Conservation (phyloP, 2,797 vertebrate species). For the Falco biarmicus region DNA sequence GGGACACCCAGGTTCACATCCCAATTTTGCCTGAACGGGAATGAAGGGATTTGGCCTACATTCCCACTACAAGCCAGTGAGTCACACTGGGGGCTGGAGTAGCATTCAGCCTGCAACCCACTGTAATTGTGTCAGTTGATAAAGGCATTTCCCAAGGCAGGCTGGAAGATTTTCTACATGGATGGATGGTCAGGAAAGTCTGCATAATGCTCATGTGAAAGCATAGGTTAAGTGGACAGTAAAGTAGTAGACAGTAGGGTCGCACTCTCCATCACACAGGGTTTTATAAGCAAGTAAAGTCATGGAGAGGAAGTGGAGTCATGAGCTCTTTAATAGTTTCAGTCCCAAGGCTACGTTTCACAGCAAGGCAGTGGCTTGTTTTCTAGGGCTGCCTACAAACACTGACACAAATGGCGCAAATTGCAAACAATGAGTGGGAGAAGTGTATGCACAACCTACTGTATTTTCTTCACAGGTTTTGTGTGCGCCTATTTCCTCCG, state of each 20-base stretch:
- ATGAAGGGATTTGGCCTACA: neutral
- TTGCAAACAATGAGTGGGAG: constrained; percentile 50
- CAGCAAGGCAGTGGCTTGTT: neutral
- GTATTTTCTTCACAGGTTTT: constrained; percentile 57
- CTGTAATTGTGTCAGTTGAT: neutral
- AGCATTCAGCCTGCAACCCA: neutral
- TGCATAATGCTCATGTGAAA: neutral
- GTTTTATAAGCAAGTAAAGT: neutral
- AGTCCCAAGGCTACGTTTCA: neutral
- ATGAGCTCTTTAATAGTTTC: constrained; percentile 1
- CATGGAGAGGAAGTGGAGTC: neutral
- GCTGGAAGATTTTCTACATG: neutral
- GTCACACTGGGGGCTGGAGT: neutral
- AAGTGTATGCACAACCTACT: constrained; percentile 30
- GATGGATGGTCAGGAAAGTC: neutral
- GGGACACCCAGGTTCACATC: neutral
- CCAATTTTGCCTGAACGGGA: neutral
- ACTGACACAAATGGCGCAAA: neutral
- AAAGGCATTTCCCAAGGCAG: neutral
- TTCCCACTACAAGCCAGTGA: neutral
- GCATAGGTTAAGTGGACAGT: neutral
- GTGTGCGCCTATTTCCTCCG: constrained; percentile 16
- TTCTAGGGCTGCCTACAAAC: constrained; percentile 22
- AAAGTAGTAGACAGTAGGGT: neutral
- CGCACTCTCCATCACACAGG: neutral